Conservation (phyloP, 2,113 vertebrate species). For the Cynopterus brachyotis region DNA sequence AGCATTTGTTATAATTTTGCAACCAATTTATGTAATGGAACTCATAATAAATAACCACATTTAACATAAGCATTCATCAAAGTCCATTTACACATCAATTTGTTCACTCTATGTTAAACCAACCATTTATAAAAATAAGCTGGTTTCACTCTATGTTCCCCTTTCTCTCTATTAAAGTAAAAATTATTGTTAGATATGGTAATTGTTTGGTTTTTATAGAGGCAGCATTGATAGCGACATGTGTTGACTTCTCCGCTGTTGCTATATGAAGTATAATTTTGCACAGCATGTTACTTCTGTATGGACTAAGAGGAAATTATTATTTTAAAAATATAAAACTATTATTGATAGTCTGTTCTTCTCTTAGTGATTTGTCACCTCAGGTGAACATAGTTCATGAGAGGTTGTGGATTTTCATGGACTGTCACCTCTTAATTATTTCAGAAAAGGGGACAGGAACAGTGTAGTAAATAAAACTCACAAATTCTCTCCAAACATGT, state of each 20-base stretch:
- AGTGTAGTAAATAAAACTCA: background rate
- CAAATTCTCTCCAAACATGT: background rate
- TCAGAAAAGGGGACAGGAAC: background rate
- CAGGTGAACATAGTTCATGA: background rate
- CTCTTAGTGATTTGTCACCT: conserved; percentile 37
- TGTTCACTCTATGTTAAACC: conserved; percentile 77
- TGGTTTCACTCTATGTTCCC: conserved; percentile 52
- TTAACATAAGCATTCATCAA: conserved; percentile 80
- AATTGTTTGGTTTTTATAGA: conserved; percentile 17
- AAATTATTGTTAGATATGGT: conserved; percentile 64
- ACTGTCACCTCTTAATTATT: conserved; percentile 11
- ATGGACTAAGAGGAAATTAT: conserved; percentile 56
- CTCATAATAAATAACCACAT: conserved; percentile 82
- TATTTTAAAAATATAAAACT: conserved; percentile 68
- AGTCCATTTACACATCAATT: conserved; percentile 81
- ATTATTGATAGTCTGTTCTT: conserved; percentile 50
- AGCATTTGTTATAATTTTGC: conserved; percentile 82
- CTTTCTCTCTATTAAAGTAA: conserved; percentile 66
- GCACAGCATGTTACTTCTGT: background rate
- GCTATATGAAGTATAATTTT: conserved; percentile 52
- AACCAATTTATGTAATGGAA: conserved; percentile 83
- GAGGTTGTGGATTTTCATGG: background rate
- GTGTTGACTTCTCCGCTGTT: conserved; percentile 45
- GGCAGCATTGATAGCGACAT: conserved; percentile 47
- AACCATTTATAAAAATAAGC: conserved; percentile 77